These are phyloP conservation scores for Agrotis exclamationis DNA, from an alignment of 2,888 invertebrate genomes.

Conservation along the genomic window DNA sequence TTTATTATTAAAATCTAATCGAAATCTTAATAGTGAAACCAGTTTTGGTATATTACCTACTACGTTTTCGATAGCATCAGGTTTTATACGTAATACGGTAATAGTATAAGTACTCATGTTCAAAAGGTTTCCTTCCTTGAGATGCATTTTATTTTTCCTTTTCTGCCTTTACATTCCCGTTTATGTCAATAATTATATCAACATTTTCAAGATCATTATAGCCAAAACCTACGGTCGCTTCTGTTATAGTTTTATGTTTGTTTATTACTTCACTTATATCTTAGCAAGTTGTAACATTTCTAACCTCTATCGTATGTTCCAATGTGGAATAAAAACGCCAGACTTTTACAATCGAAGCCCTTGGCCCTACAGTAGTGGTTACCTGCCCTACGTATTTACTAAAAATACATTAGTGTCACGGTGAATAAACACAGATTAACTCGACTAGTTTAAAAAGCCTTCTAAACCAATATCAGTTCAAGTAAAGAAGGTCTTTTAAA, in stretches of 20 bases:
- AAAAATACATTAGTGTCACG: constrained; percentile 88
- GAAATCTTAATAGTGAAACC: constrained; percentile 41
- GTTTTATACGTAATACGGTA: constrained; percentile 37
- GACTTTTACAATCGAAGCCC: constrained; percentile 77
- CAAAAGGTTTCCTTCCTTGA: constrained; percentile 12
- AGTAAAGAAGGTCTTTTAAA: constrained; percentile 67
- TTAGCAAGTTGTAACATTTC: constrained; percentile 10
- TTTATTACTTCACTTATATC: not conserved
- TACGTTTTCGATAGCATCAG: constrained; percentile 18
- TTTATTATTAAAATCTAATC: constrained; percentile 42
- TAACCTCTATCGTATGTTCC: constrained; percentile 34
- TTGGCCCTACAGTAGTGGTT: constrained; percentile 84
- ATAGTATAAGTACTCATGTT: constrained; percentile 24
- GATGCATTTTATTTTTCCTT: constrained; percentile 2
- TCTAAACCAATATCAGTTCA: not conserved
- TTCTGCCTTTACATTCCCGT: not conserved
- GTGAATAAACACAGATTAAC: constrained; percentile 83
- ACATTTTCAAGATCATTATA: not conserved
- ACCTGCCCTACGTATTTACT: constrained; percentile 87
- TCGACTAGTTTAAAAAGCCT: constrained; percentile 60
- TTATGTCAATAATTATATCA: not conserved
- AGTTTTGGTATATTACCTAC: constrained; percentile 34
- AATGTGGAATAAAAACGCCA: constrained; percentile 49
- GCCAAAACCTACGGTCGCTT: not conserved
- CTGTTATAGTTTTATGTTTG: not conserved